A percentile compares a stretch with the other conserved stretches of the same genome.
These are phyloP conservation scores for Clangula hyemalis DNA, from an alignment of 2,797 vertebrate genomes.

Conservation along the genomic window DNA sequence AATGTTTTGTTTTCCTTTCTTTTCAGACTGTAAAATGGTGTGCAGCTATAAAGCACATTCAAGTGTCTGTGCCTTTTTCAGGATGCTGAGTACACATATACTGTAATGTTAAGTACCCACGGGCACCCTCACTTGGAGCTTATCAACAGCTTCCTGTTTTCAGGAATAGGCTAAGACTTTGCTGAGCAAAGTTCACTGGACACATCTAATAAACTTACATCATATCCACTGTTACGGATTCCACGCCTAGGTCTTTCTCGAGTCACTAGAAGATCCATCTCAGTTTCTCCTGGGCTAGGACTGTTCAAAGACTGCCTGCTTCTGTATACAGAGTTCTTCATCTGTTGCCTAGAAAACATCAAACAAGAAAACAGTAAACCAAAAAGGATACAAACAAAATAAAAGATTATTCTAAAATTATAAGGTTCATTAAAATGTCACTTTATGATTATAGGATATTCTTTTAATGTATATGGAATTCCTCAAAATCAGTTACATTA, in stretches of 20 bases:
- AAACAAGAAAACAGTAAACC: constrained; percentile 23
- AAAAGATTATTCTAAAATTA: background rate
- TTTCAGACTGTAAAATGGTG: background rate
- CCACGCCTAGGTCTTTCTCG: constrained; percentile 94
- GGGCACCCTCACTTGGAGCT: background rate
- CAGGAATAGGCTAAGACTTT: background rate
- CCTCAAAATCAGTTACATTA: background rate
- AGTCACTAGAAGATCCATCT: constrained; percentile 98
- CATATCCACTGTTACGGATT: constrained; percentile 97
- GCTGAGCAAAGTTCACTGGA: background rate
- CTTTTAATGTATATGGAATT: background rate
- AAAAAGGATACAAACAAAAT: background rate
- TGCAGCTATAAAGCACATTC: background rate
- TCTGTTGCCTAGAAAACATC: constrained; percentile 85
- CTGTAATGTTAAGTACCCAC: background rate
- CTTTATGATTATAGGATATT: background rate
- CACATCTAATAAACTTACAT: constrained; percentile 83
- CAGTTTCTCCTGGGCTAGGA: constrained; percentile 95
- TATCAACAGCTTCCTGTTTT: background rate
- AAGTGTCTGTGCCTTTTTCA: background rate
- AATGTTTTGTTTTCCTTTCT: background rate
- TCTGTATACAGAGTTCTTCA: constrained; percentile 89
- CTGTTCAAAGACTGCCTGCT: constrained; percentile 98
- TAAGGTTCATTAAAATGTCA: background rate
- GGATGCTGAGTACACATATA: background rate